A percentile compares a stretch with the other conserved stretches of the same genome.
Conservation (phyloP, 2,888 invertebrate genomes). For the Caenorhabditis virilis region DNA sequence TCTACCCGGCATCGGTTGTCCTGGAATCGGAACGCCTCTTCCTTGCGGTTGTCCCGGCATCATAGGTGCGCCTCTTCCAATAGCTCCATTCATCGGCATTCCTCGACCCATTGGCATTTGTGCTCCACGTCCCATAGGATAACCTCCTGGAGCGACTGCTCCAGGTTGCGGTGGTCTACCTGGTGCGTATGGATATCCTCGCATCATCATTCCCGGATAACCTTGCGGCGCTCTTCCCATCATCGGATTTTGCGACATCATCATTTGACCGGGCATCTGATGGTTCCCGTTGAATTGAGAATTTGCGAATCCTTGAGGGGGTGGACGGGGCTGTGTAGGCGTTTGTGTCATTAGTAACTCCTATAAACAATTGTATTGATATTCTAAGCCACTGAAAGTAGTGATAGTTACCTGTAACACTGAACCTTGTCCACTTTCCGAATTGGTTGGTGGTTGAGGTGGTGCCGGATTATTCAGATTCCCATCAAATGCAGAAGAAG, state of each 20-base stretch:
- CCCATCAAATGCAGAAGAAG: too few species aligned
- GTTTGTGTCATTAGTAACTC: constrained; percentile 61
- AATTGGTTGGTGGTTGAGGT: constrained; percentile 14
- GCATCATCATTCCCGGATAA: constrained; percentile 27
- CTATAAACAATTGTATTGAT: constrained; percentile 50
- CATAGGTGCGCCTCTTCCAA: constrained; percentile 7
- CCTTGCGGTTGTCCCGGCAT: constrained; percentile 9
- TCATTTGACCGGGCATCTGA: too few species aligned
- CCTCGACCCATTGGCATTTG: constrained; percentile 30
- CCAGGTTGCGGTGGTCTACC: constrained; percentile 21
- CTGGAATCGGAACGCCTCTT: constrained; percentile 15
- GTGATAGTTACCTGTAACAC: constrained; percentile 4
- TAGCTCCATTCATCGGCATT: constrained; percentile 39
- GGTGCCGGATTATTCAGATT: too few species aligned
- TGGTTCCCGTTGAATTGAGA: too few species aligned
- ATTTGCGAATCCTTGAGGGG: too few species aligned
- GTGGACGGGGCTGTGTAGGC: constrained; percentile 28
- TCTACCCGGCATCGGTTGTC: constrained; percentile 22
- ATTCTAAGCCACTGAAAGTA: too few species aligned
- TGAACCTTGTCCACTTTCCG: constrained; percentile 12
- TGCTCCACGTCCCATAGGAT: constrained; percentile 22
- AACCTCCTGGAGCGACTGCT: constrained; percentile 13
- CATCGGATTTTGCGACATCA: too few species aligned
- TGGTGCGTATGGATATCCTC: constrained; percentile 5
- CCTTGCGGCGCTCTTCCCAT: constrained; percentile 19